Evolutionary conservation across 1,140 invertebrate genomes (phyloP).

Genomic region (Scaptomyza hsui): DNA sequence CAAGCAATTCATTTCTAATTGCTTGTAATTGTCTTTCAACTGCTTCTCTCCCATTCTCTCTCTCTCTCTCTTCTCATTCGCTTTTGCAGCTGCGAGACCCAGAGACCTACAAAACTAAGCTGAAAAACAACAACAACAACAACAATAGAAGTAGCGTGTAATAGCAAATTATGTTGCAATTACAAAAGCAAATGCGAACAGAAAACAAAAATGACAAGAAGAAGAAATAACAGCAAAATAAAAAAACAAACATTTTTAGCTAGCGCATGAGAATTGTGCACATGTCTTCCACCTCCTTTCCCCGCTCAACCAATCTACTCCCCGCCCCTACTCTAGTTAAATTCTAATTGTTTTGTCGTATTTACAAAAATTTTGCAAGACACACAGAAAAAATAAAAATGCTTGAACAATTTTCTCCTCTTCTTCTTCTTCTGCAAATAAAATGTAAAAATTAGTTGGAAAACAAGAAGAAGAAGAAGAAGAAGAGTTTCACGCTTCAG

Average conservation of each 20-base stretch:
- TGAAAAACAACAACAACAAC: constrained; percentile 42
- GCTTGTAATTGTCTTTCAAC: constrained; percentile 76
- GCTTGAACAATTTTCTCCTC: constrained; percentile 20
- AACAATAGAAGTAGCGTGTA: constrained; percentile 65
- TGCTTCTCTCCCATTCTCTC: constrained; percentile 11
- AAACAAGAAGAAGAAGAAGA: background rate
- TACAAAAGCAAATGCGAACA: constrained; percentile 70
- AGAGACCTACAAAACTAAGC: constrained; percentile 76
- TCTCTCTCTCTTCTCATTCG: background rate
- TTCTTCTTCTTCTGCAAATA: background rate
- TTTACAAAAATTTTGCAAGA: constrained; percentile 30
- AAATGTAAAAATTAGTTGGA: constrained; percentile 22
- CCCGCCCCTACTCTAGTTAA: constrained; percentile 25
- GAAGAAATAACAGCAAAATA: constrained; percentile 25
- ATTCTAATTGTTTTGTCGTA: constrained; percentile 68
- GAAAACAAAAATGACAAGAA: constrained; percentile 48
- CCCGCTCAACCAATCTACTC: constrained; percentile 5
- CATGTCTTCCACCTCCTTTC: constrained; percentile 25
- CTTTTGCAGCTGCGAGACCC: constrained; percentile 69
- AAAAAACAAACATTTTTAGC: constrained; percentile 37
- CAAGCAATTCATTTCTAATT: constrained; percentile 80
- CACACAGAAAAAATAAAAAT: constrained; percentile 10
- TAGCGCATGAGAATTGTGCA: constrained; percentile 59
- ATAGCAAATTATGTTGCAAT: constrained; percentile 82
- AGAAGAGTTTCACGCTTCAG: constrained; percentile 34